Percentiles rank a stretch among this genome's conserved stretches.
phyloP scores from a whole-genome alignment of 2,797 vertebrate species.

The Heliangelus exortis region DNA sequence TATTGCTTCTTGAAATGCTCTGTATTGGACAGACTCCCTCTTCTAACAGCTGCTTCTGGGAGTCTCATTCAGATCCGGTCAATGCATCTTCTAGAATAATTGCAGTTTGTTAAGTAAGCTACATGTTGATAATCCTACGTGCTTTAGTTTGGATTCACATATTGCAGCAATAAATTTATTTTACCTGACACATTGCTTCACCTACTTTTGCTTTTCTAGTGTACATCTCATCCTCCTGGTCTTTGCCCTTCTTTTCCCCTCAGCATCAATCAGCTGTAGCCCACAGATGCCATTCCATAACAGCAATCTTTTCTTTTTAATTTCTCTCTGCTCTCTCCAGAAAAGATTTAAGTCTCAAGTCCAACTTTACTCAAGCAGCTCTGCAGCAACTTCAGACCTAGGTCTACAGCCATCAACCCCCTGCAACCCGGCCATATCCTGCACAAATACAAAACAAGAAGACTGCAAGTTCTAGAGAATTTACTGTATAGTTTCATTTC shows the following conservation, averaged over 20 bases:
- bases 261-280: neutral
- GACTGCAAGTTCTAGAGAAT: neutral
- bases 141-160: neutral
- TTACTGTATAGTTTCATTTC: neutral
- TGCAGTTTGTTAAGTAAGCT: neutral
- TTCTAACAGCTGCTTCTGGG: neutral
- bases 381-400: neutral
- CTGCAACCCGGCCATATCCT: neutral
- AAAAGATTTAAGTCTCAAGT: neutral
- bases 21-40: neutral
- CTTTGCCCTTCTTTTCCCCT: neutral
- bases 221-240: neutral
- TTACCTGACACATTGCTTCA: neutral
- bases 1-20: neutral
- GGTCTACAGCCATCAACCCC: neutral
- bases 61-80: neutral
- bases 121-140: neutral
- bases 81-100: neutral
- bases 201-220: neutral
- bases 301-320: neutral
- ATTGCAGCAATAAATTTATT: neutral
- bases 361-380: neutral
- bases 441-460: neutral
- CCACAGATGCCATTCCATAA: neutral
- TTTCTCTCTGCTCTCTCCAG: neutral